These are phyloP conservation scores for Amphipoea oculea DNA, from an alignment of 2,888 invertebrate genomes.

Conservation along the genomic window DNA sequence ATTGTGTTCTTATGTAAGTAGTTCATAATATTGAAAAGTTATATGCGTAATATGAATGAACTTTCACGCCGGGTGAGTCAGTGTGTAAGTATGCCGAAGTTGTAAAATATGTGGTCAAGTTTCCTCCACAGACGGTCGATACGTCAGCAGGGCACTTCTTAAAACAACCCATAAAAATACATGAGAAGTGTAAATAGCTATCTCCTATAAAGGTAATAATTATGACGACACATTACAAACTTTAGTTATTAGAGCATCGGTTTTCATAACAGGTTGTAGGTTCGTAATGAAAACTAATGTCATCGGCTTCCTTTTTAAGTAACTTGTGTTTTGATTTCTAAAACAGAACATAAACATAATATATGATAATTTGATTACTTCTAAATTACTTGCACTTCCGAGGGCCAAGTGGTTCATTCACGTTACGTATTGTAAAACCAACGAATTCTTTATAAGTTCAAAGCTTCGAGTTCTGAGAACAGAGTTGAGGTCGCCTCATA, in stretches of 20 bases:
- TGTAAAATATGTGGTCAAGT: conserved; percentile 78
- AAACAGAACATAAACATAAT: conserved; percentile 52
- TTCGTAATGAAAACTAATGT: conserved; percentile 40
- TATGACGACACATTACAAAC: conserved; percentile 3
- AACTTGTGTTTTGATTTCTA: conserved; percentile 51
- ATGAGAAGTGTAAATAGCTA: conserved; percentile 28
- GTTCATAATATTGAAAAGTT: conserved; percentile 44
- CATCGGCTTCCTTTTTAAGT: conserved; percentile 40
- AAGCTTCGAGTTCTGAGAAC: conserved; percentile 71
- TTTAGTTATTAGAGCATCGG: conserved; percentile 13
- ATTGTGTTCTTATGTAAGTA: conserved; percentile 30
- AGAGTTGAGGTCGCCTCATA: conserved; percentile 69
- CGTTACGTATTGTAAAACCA: conserved; percentile 53
- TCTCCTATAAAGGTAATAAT: conserved; percentile 22
- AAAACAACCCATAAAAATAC: conserved; percentile 51
- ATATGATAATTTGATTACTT: conserved; percentile 59
- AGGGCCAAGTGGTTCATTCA: conserved; percentile 60
- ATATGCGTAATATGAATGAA: conserved; percentile 70
- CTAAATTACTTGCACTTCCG: conserved; percentile 58
- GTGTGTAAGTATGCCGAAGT: conserved; percentile 80
- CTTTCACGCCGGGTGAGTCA: conserved; percentile 85
- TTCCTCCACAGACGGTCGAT: conserved; percentile 69
- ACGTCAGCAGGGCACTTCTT: conserved; percentile 38
- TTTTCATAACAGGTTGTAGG: conserved; percentile 27
- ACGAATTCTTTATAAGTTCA: conserved; percentile 57